phyloP scores from a whole-genome alignment of 2,113 vertebrate species.

The Cichladusa arquata region DNA sequence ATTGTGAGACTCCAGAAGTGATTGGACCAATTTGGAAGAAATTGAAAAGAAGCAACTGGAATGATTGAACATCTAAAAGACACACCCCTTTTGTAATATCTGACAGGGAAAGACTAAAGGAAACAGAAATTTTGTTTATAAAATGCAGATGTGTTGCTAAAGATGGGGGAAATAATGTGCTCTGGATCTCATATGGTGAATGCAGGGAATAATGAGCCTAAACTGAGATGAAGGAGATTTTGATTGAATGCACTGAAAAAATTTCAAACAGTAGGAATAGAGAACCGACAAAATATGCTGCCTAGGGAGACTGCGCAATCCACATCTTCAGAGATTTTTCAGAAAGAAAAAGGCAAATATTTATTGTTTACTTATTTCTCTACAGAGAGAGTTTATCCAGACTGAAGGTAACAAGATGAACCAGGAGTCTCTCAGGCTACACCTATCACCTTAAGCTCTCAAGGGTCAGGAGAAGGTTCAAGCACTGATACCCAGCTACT shows the following conservation, averaged over 20 bases:
- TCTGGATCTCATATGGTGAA: not conserved
- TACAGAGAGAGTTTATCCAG: not conserved
- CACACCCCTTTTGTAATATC: not conserved
- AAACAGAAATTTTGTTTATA: not conserved
- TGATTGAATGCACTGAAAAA: not conserved
- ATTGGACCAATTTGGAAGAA: not conserved
- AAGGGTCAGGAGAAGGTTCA: not conserved
- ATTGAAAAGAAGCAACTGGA: not conserved
- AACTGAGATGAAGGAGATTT: not conserved
- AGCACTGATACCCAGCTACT: not conserved
- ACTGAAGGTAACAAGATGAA: not conserved
- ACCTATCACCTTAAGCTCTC: not conserved
- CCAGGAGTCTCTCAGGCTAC: not conserved
- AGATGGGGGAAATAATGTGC: not conserved
- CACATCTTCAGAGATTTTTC: not conserved
- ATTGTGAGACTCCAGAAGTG: not conserved
- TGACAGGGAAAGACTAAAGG: not conserved
- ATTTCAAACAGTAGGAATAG: not conserved
- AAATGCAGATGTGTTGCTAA: not conserved
- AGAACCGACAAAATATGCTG: not conserved
- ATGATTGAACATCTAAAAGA: not conserved
- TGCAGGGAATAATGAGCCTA: not conserved
- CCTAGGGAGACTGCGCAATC: not conserved
- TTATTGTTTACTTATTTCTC: not conserved
- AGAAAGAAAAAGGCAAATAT: not conserved